These are phyloP conservation scores for Deladenus siricidicola DNA, from an alignment of 2,888 invertebrate genomes.

Conservation along the genomic window DNA sequence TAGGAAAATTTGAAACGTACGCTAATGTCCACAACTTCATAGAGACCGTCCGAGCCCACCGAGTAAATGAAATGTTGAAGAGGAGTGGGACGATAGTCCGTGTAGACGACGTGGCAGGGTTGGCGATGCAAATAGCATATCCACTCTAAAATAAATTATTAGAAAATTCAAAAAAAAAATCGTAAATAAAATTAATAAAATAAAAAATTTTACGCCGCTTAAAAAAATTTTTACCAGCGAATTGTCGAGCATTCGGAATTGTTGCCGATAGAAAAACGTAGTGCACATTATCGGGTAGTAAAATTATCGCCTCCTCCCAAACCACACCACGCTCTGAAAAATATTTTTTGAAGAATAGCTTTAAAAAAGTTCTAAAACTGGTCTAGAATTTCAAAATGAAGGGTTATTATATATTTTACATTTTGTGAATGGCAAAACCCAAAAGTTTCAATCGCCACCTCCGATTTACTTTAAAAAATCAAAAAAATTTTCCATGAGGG, in stretches of 20 bases:
- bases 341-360: not conserved
- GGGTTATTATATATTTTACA: no score
- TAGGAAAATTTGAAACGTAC: conserved; percentile 13
- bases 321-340: conserved; percentile 83
- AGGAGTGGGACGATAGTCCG: conserved; percentile 92
- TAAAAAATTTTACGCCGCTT: not conserved
- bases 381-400: not conserved
- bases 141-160: conserved; percentile 52
- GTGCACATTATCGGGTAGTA: conserved; percentile 91
- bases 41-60: conserved; percentile 83
- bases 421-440: no score
- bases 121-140: conserved; percentile 55
- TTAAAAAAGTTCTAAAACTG: not conserved
- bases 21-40: conserved; percentile 65
- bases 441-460: no score
- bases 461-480: no score
- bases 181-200: not conserved
- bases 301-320: conserved; percentile 97
- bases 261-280: conserved; percentile 98
- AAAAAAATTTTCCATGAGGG: no score
- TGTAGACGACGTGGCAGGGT: conserved; percentile 97
- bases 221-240: conserved; percentile 57
- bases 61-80: conserved; percentile 97
- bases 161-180: no score
- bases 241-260: conserved; percentile 93